Conservation (phyloP, 2,797 vertebrate species). For the Enteromius argenteus region DNA sequence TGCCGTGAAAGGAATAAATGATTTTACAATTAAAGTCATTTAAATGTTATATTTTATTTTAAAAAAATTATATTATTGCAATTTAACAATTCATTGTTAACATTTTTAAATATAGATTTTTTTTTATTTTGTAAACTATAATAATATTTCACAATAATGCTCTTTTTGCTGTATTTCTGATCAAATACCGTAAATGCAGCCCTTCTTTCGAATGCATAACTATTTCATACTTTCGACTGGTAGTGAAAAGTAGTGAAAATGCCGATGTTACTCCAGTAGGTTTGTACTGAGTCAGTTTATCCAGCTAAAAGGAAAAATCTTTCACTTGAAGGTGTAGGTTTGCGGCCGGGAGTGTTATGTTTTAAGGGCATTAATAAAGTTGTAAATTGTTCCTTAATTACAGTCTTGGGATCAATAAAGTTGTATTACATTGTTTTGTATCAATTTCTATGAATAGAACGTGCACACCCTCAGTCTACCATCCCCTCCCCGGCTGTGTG, state of each 20-base stretch:
- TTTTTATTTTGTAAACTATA: background rate
- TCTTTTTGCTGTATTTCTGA: too few relatives aligned
- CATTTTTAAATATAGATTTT: background rate
- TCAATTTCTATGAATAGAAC: slow-evolving; percentile 13
- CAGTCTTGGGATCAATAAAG: background rate
- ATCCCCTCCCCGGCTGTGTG: slow-evolving; percentile 52
- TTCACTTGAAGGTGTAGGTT: background rate
- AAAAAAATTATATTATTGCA: background rate
- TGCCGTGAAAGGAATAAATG: background rate
- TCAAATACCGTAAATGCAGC: background rate
- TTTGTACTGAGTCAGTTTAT: background rate
- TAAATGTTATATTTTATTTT: too few relatives aligned
- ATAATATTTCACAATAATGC: background rate
- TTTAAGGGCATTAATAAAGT: slow-evolving; percentile 2
- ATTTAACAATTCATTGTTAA: background rate
- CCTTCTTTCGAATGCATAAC: background rate
- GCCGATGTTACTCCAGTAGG: background rate
- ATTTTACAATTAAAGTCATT: too few relatives aligned
- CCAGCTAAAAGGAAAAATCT: background rate
- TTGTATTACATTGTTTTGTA: slow-evolving; percentile 24
- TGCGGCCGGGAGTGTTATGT: background rate
- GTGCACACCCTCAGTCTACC: slow-evolving; percentile 34
- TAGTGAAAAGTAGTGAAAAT: background rate
- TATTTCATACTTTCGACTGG: background rate
- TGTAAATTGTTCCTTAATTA: slow-evolving; percentile 6